A percentile compares a stretch with the other conserved stretches of the same genome.
Conservation (phyloP, 2,797 vertebrate genomes). For the Scolopax bukidnonensis region DNA sequence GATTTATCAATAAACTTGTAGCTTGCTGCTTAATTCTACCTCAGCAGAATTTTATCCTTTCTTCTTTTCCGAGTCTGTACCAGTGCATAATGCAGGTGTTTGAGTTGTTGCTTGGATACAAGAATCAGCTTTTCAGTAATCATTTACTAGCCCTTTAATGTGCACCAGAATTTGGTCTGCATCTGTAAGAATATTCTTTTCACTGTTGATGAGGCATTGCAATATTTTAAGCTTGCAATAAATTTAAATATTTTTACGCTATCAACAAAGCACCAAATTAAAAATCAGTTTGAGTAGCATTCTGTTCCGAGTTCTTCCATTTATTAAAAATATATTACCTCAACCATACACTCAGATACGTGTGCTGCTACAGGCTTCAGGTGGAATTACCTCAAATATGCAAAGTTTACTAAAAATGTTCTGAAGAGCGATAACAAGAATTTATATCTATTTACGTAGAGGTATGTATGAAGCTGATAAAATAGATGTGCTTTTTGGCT, state of each 20-base stretch:
- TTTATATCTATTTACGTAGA: background rate
- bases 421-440: background rate
- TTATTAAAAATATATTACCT: background rate
- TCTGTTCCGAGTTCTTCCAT: background rate
- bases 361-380: background rate
- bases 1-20: background rate
- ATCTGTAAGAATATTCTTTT: background rate
- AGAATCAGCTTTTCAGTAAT: background rate
- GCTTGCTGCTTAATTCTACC: background rate
- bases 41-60: background rate
- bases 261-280: background rate
- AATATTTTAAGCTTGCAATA: background rate
- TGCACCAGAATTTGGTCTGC: background rate
- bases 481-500: background rate
- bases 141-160: background rate
- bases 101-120: slow-evolving; percentile 36
- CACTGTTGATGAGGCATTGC: background rate
- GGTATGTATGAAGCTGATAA: background rate
- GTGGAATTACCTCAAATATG: background rate
- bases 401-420: background rate
- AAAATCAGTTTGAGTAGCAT: background rate
- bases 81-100: background rate
- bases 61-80: background rate
- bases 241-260: background rate
- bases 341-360: background rate